These are phyloP conservation scores for Temnothorax rugatulus DNA, from an alignment of 2,888 invertebrate genomes.

Conservation along the genomic window DNA sequence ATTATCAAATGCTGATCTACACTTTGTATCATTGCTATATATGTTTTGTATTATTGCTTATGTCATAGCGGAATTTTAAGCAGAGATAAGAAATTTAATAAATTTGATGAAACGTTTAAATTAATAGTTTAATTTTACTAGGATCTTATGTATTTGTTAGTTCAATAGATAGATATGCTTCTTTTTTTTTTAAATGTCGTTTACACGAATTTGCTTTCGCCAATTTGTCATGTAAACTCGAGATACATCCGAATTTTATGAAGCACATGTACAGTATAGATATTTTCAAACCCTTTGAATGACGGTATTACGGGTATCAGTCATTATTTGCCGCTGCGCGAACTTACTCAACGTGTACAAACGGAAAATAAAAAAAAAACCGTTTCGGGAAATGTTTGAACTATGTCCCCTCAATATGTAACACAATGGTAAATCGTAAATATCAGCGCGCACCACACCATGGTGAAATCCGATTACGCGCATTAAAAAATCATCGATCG, in stretches of 20 bases:
- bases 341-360: constrained; percentile 24
- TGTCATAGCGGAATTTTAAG: neutral
- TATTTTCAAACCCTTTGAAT: constrained; percentile 26
- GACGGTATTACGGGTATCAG: neutral
- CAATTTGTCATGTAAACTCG: neutral
- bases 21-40: neutral
- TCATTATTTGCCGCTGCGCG: constrained; percentile 41
- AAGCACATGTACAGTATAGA: neutral
- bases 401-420: constrained; percentile 4
- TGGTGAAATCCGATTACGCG: constrained; percentile 37
- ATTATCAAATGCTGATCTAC: neutral
- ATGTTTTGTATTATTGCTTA: neutral
- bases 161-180: neutral
- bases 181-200: neutral
- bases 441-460: constrained; percentile 24
- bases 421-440: constrained; percentile 41
- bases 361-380: constrained; percentile 22
- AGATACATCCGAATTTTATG: constrained; percentile 1
- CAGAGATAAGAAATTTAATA: neutral
- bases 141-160: neutral
- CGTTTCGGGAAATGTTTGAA: constrained; percentile 36
- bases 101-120: neutral
- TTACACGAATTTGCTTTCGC: neutral
- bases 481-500: constrained; percentile 41
- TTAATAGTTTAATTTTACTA: neutral